These are phyloP conservation scores for Scelioninae gen. 1 DNA, from an alignment of 2,888 invertebrate genomes.

Conservation along the genomic window DNA sequence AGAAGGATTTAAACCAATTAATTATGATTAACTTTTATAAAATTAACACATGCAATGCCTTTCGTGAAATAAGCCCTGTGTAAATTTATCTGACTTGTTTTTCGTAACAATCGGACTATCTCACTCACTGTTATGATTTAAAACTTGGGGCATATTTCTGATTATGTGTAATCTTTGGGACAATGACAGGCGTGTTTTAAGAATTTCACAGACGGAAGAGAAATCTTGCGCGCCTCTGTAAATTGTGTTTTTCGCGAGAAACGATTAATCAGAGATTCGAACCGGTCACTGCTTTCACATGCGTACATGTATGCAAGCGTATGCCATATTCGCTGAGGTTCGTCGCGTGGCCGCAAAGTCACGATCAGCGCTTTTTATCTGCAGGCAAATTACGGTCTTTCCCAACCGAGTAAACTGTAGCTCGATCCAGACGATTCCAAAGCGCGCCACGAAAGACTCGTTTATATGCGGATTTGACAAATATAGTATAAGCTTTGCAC, in stretches of 20 bases:
- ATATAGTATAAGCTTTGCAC: conserved; percentile 48
- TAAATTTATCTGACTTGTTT: not conserved
- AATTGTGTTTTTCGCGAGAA: conserved; percentile 76
- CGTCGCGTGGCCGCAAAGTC: conserved; percentile 72
- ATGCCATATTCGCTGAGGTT: conserved; percentile 66
- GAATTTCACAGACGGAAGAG: conserved; percentile 70
- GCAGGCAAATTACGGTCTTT: conserved; percentile 69
- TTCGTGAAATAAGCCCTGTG: too few relatives aligned
- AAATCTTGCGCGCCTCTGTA: conserved; percentile 76
- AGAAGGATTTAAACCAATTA: too few relatives aligned
- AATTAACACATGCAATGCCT: too few relatives aligned
- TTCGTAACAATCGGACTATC: not conserved
- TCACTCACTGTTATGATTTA: conserved; percentile 37
- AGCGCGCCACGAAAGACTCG: conserved; percentile 53
- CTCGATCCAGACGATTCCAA: conserved; percentile 51
- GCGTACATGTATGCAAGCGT: conserved; percentile 59
- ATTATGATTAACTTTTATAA: too few relatives aligned
- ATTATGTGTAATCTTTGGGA: conserved; percentile 42
- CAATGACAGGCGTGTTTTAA: conserved; percentile 60
- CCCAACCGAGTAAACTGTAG: conserved; percentile 65
- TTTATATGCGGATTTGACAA: conserved; percentile 61
- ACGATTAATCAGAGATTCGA: conserved; percentile 72
- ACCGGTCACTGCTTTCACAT: conserved; percentile 71
- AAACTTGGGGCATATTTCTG: conserved; percentile 20
- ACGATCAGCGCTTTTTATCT: conserved; percentile 66